Evolutionary conservation across 2,797 vertebrate species (phyloP), one percentile per base, ranked within the genome.

Genomic region (Geotrypetes seraphini): DNA sequence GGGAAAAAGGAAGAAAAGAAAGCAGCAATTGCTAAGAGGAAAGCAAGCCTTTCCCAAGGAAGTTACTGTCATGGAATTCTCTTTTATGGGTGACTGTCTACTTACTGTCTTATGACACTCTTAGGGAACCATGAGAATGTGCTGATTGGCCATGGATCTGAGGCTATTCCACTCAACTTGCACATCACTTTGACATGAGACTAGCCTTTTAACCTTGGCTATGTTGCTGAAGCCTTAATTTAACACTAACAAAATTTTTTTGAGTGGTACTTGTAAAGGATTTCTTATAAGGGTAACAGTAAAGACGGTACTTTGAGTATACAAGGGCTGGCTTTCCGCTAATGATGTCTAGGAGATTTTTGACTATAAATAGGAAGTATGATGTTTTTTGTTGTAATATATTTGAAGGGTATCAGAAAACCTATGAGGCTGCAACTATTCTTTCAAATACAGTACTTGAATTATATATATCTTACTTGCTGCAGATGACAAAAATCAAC

Each of bases 191-290:
- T 69, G 70, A 63, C 25, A 61, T 63, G 74, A 61, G 69, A 85
- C 71, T 48, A 70, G 69, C 79, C 77, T 67, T 57, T 47, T 50
- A 53, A 61, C 24, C 57, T 25, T 12, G 69, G 70, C 73, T 63
- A 34, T 15, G 33, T 75, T 84, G 66, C 78, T 71, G 83, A 85
- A 85, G 88, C 89, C 88, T 83, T 85, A 79, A 60, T 69, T 69
- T 69, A 75, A 79, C 66, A 60, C 81, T 80, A 59, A 45, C 54
- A 41, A 50, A 2, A 19, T 30, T n/a, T 31, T 1, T 28, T n/a
- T 40, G 52, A 45, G 66, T 70, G 57, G 68, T 67, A 51, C 75
- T 73, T 71, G 83, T 64, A 83, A 81, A 57, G 27, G 58, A 58
- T 71, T 41, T 53, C 67, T 73, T 53, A 59, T 33, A 51, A 56